Conservation (phyloP, 2,888 invertebrate species). For the Pharmacophagus antenor region DNA sequence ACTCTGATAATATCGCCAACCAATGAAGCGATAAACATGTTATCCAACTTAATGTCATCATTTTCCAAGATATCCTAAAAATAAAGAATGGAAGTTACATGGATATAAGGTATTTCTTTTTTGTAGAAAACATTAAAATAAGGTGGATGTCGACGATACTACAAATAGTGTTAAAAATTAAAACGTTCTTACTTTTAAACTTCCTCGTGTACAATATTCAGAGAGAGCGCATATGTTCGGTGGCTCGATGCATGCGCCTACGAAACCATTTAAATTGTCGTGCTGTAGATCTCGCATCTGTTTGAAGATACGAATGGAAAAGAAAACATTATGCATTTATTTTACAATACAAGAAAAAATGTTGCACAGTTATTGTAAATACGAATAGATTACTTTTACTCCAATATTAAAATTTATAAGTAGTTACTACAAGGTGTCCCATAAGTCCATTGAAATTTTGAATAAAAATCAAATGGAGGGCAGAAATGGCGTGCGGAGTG, state of each 20-base stretch:
- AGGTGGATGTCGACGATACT: too few relatives aligned
- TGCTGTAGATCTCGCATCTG: conserved; percentile 95
- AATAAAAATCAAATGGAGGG: too few relatives aligned
- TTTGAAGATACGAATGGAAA: conserved; percentile 2
- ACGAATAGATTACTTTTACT: too few relatives aligned
- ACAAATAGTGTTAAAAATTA: conserved; percentile 19
- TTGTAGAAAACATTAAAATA: background rate
- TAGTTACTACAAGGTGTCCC: too few relatives aligned
- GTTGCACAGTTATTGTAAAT: too few relatives aligned
- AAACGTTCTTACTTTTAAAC: conserved; percentile 86
- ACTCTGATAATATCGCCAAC: conserved; percentile 97
- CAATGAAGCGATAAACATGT: conserved; percentile 97
- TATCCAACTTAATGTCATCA: conserved; percentile 96
- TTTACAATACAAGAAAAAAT: too few relatives aligned
- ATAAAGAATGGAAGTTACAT: background rate
- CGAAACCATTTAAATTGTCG: conserved; percentile 94
- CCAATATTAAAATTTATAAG: too few relatives aligned
- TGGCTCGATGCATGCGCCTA: conserved; percentile 95
- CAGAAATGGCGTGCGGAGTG: too few relatives aligned
- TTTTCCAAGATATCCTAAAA: conserved; percentile 94
- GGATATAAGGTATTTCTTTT: background rate
- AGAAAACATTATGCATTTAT: too few relatives aligned
- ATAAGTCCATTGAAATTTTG: too few relatives aligned
- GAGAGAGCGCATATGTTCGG: conserved; percentile 94
- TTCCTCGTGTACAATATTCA: conserved; percentile 94